Evolutionary conservation across 2,113 vertebrate genomes (phyloP).

Genomic region (Eulemur macaco): DNA sequence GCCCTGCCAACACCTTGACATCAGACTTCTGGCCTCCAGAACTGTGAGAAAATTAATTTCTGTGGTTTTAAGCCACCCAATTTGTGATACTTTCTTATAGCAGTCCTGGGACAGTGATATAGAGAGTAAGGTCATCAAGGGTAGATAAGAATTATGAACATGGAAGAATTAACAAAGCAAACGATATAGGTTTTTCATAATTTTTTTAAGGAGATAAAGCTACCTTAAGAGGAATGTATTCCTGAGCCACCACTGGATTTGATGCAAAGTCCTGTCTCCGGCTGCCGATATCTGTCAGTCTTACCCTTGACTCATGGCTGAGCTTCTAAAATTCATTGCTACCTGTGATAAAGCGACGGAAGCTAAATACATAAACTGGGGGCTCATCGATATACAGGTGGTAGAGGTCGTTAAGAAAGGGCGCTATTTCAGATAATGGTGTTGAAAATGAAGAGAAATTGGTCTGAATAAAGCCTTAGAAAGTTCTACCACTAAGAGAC

Average conservation of each 20-base stretch:
- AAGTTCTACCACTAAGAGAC: not conserved
- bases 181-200: not conserved
- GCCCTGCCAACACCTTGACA: not conserved
- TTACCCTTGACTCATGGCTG: not conserved
- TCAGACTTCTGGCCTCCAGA: not conserved
- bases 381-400: not conserved
- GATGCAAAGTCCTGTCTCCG: conserved; percentile 1
- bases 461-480: not conserved
- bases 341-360: not conserved
- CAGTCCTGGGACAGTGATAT: not conserved
- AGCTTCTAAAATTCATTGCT: not conserved
- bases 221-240: not conserved
- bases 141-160: not conserved
- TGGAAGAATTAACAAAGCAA: conserved; percentile 1
- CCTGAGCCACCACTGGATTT: not conserved
- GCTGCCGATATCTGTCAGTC: not conserved
- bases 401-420: not conserved
- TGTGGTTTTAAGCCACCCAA: not conserved
- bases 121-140: not conserved
- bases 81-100: not conserved
- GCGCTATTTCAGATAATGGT: not conserved
- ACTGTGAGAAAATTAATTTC: not conserved
- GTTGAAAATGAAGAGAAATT: not conserved
- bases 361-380: not conserved
- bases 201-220: not conserved